These are phyloP conservation scores for Cyrtodaria siliqua DNA, from an alignment of 2,888 invertebrate genomes.

Conservation along the genomic window DNA sequence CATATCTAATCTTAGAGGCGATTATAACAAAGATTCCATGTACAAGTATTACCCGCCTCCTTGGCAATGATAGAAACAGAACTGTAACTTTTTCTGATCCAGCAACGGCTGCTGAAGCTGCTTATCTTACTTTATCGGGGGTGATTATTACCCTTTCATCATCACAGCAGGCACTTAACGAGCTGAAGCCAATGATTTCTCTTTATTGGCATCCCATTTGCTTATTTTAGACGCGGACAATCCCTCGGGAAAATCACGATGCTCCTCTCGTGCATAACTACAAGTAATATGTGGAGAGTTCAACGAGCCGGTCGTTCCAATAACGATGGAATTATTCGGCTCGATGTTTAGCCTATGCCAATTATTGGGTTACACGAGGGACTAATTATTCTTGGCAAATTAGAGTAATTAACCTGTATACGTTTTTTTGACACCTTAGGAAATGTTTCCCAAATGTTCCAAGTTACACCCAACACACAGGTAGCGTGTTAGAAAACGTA, in stretches of 20 bases:
- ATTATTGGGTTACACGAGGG: slow-evolving; percentile 38
- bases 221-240: neutral
- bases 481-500: too few relatives aligned
- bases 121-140: too few relatives aligned
- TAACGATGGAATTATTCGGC: slow-evolving; percentile 16
- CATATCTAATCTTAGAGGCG: too few relatives aligned
- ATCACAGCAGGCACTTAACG: slow-evolving; percentile 40
- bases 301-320: slow-evolving; percentile 36
- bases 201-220: slow-evolving; percentile 15
- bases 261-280: slow-evolving; percentile 21
- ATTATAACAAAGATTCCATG: too few relatives aligned
- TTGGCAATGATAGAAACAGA: too few relatives aligned
- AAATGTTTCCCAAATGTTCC: slow-evolving; percentile 44
- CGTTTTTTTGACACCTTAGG: slow-evolving; percentile 13
- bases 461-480: neutral
- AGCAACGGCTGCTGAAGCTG: too few relatives aligned
- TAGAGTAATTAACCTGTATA: slow-evolving; percentile 45
- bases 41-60: too few relatives aligned
- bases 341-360: slow-evolving; percentile 47
- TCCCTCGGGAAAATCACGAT: slow-evolving; percentile 21
- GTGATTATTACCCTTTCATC: slow-evolving; percentile 55
- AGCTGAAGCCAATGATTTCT: slow-evolving; percentile 28
- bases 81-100: too few relatives aligned
- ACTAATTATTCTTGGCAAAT: slow-evolving; percentile 45
- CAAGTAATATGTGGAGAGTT: slow-evolving; percentile 19